Evolutionary conservation across 92 coral and sea anemone species (phyloP), one percentile per base, ranked within the genome.

Genomic region (Epizoanthus stellaris): DNA sequence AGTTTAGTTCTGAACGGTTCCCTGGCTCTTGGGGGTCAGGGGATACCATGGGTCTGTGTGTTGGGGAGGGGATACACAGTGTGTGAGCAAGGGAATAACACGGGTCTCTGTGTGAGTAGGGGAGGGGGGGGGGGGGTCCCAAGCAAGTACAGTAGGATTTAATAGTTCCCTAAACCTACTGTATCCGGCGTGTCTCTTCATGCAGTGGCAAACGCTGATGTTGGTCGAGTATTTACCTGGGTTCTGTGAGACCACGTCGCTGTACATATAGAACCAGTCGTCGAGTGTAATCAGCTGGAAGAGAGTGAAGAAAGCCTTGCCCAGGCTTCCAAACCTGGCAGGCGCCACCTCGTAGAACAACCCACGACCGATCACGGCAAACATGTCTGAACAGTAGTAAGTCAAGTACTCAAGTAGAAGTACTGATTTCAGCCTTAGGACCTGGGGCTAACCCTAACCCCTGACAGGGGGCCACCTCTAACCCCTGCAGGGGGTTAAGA

Each of bases 301-400:
- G 3, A 96, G 92, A 12, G 99, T 96, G 80, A 94, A 89, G 81
- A 96, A 92, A 15, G 99, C 98, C 79, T 91, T 97, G 59, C 95
- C 97, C 10, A 97, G 91, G 39, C 89, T 91, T 45, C 99, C 99
- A 73, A 97, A 97, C 84, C 98, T 86, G 40, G 73, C 62, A 4
- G 98, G 98, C 12, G 98, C 92, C 25, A 97, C 97, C 72, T 92
- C 88, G 73, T 93, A 93, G 90, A 97, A 97, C 62, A 97, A 68
- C 64, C 95, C 99, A 54, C 98, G 99, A 59, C 99, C 99, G 80
- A 97, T 97, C 23, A 97, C 99, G 16, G 99, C 99, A 53, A 97
- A 97, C 99, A 97, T 97, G 73, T 97, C 99, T 97, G 60, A 10
- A 30, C 40, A 64, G 10, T 59, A 16, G 4, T 12, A 5, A 14